These are phyloP conservation scores for Meloidogyne hapla DNA, from an alignment of 1,140 invertebrate genomes.

Conservation along the genomic window DNA sequence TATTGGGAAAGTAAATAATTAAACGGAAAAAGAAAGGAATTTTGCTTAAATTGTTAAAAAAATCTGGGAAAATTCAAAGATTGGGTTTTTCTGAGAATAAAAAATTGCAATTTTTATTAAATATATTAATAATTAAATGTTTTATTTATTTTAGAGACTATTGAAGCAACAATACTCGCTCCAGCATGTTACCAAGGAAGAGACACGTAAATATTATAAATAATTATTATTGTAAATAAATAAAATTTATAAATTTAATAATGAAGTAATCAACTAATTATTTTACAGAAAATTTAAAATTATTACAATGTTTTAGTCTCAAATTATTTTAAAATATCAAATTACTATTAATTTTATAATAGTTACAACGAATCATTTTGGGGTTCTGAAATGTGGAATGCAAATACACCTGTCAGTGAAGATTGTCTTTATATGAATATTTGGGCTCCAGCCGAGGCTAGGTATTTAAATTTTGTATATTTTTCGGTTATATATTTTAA, in stretches of 20 bases:
- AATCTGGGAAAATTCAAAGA: background rate
- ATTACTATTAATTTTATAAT: slow-evolving; percentile 20
- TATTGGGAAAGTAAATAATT: background rate
- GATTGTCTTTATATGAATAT: slow-evolving; percentile 64
- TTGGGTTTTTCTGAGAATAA: slow-evolving; percentile 4
- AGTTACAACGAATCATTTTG: slow-evolving; percentile 61
- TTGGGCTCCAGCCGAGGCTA: slow-evolving; percentile 56
- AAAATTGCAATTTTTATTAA: background rate
- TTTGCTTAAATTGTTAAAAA: slow-evolving; percentile 4
- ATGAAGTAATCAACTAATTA: too few relatives aligned
- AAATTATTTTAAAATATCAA: background rate
- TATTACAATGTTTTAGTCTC: too few relatives aligned
- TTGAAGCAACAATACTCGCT: slow-evolving; percentile 51
- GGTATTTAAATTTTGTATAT: slow-evolving; percentile 16
- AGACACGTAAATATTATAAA: slow-evolving; percentile 27
- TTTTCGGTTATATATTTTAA: background rate
- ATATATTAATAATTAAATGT: slow-evolving; percentile 1
- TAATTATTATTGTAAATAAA: slow-evolving; percentile 7
- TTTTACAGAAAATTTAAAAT: background rate
- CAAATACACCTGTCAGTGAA: slow-evolving; percentile 58
- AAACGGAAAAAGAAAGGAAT: background rate
- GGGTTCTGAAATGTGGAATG: slow-evolving; percentile 66
- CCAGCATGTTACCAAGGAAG: slow-evolving; percentile 54
- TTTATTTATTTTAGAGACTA: slow-evolving; percentile 33
- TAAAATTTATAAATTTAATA: background rate